Evolutionary conservation across 1,140 invertebrate genomes (phyloP).

Genomic region (Sminthurides bifidus): DNA sequence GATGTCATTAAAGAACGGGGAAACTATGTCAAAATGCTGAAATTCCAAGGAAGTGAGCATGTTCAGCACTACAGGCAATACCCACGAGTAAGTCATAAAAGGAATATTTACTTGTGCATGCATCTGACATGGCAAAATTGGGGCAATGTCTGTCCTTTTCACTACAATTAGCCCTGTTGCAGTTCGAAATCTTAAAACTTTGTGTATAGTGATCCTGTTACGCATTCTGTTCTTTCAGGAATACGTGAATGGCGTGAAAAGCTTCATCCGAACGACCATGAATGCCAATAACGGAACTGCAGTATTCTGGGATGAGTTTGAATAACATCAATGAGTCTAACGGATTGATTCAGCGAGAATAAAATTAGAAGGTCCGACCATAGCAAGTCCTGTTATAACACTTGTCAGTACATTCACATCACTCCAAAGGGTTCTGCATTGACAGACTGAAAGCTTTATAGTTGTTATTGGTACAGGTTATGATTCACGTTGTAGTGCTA

Average conservation of each 20-base stretch:
- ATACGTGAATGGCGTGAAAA: constrained; percentile 9
- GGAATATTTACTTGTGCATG: neutral
- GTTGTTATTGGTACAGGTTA: neutral
- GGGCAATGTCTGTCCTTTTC: too few relatives aligned
- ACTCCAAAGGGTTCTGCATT: neutral
- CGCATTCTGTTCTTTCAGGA: constrained; percentile 3
- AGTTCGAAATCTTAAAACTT: too few relatives aligned
- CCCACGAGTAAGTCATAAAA: constrained; percentile 15
- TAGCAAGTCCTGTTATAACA: too few relatives aligned
- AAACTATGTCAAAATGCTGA: constrained; percentile 14
- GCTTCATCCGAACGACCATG: constrained; percentile 14
- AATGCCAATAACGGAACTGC: constrained; percentile 4
- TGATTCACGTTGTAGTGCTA: neutral
- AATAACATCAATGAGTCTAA: too few relatives aligned
- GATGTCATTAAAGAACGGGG: constrained; percentile 33
- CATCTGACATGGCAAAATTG: too few relatives aligned
- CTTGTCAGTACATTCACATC: neutral
- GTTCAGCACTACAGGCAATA: constrained; percentile 22
- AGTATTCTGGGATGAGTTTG: constrained; percentile 10
- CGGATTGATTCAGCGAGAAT: too few relatives aligned
- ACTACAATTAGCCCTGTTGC: too few relatives aligned
- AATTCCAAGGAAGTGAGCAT: constrained; percentile 20
- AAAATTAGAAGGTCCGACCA: too few relatives aligned
- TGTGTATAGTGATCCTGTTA: too few relatives aligned
- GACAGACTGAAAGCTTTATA: neutral